phyloP scores from a whole-genome alignment of 2,113 vertebrate species.

The Anoura caudifer region DNA sequence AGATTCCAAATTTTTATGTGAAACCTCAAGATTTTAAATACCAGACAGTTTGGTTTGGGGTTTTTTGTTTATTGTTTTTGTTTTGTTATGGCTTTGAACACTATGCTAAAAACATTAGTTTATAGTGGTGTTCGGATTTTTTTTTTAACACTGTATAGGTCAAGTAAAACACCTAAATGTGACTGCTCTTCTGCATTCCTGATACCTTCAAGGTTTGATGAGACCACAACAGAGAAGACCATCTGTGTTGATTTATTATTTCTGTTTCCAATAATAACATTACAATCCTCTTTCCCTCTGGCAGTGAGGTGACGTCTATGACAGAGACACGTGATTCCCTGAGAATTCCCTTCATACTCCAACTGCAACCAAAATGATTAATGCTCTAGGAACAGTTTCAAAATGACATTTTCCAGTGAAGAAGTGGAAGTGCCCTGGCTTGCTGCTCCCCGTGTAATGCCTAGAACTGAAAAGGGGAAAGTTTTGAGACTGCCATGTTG shows the following conservation, averaged over 20 bases:
- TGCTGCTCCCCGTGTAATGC: not conserved
- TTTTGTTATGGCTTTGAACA: not conserved
- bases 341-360: conserved; percentile 16
- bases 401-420: not conserved
- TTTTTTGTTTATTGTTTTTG: not conserved
- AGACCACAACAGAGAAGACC: not conserved
- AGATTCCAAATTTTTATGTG: not conserved
- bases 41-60: not conserved
- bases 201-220: not conserved
- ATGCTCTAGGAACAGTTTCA: not conserved
- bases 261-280: not conserved
- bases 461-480: not conserved
- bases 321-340: not conserved
- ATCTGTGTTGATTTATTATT: not conserved
- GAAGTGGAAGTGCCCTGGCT: not conserved
- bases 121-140: not conserved
- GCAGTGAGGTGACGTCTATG: not conserved
- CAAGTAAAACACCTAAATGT: not conserved
- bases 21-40: not conserved
- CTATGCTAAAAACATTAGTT: not conserved
- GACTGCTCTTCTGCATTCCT: conserved; percentile 3
- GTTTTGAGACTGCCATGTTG: not conserved
- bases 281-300: not conserved
- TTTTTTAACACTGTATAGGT: not conserved
- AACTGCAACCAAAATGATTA: conserved; percentile 8